Base-by-base conservation (phyloP, 2,888 invertebrate species). In the Callinectes sapidus region DNA sequence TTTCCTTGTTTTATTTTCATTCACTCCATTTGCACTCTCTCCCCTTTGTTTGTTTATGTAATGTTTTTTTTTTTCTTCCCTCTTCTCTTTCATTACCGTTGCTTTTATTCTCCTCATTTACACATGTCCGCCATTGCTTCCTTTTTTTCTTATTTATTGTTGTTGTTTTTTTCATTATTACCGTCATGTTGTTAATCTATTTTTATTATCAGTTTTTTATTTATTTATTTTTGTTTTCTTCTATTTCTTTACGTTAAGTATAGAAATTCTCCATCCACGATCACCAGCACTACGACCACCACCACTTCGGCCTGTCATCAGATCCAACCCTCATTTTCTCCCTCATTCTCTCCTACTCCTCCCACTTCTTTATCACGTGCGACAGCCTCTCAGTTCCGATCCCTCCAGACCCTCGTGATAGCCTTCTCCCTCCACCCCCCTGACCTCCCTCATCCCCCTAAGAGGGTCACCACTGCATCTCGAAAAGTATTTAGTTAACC, bases 341-440 rank as follows among this genome's bases (percentile, higher is more conserved):
- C 86, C 90, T 86, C 90, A 90, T 90, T 90, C 28, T 90, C 91
- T 55, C 35, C 66, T 39, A 32, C 91, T 61, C 91, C 91, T 35
- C 91, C 91, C 91, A 54, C 85, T 54, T 87, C 91, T 91, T 91
- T 91, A 91, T 91, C 91, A 91, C 91, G 18, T 91, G 35, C 91
- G 91, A 91, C 91, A 91, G 86, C 91, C 91, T 91, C 81, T 85
- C 54, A 35, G 28, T 77, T 81, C 55, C 61, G 55, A 28, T 89
- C 66, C 66, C 71, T 54, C 35, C 66, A 71, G 66, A 14, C 89
- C 35, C 39, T 89, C 35, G 14, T 81, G 81, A 81, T 81, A 81
- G 81, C 86, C 28, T 39, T 91, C 48, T n/a, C 42, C 39, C 55
- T n/a, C 81, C 71, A 16, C 28, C 39, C 66, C 66, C 23, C 2